Conservation (phyloP, 2,113 vertebrate genomes). For the Alethe castanea region DNA sequence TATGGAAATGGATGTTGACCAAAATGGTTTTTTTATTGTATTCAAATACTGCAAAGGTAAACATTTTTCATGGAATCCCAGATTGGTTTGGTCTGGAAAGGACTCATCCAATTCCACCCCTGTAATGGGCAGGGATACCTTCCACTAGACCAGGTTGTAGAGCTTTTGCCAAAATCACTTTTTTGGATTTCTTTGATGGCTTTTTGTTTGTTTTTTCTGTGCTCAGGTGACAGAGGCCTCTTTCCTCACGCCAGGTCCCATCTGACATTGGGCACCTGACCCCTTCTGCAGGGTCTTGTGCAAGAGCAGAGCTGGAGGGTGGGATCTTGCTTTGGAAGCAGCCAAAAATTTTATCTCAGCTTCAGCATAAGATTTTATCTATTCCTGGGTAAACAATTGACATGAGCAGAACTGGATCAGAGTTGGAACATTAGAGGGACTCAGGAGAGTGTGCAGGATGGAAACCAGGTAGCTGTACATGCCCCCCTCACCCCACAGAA, state of each 20-base stretch:
- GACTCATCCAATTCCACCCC: neutral
- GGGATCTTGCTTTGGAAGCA: neutral
- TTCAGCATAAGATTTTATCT: neutral
- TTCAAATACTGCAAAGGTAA: neutral
- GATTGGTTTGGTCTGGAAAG: neutral
- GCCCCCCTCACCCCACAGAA: neutral
- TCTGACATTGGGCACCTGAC: neutral
- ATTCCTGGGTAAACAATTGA: neutral
- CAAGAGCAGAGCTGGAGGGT: neutral
- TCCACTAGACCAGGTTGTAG: neutral
- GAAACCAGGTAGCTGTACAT: accelerated
- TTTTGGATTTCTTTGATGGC: neutral
- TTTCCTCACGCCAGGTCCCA: accelerated
- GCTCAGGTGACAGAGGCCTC: neutral
- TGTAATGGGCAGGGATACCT: neutral
- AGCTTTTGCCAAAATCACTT: neutral
- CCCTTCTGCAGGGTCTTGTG: neutral
- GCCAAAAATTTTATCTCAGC: neutral
- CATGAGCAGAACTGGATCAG: neutral
- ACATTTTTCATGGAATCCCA: neutral
- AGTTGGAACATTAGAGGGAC: neutral
- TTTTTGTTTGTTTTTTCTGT: neutral
- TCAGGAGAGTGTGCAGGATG: neutral
- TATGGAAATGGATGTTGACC: neutral
- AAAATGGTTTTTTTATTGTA: neutral